Evolutionary conservation across 2,797 vertebrate species (phyloP), one percentile per base, ranked within the genome.

Genomic region (Semotilus atromaculatus): DNA sequence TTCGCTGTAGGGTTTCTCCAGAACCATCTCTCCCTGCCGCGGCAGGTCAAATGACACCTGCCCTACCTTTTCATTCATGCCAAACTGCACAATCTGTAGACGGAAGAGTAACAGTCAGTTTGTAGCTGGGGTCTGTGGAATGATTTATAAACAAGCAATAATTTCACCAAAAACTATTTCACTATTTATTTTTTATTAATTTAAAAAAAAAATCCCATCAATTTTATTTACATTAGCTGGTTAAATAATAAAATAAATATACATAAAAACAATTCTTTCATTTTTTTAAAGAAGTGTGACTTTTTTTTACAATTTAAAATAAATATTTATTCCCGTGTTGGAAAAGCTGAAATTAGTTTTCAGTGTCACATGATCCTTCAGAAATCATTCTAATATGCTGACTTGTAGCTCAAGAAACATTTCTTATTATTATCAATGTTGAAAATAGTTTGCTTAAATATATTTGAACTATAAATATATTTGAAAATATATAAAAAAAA

Each of bases 1-100:
- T 83, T 99, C 98, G 0, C 98, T 99, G 88, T 99, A 99, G 0
- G 98, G 98, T 72, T 99, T 99, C 93, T 99, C 98, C 67, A 98
- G 91, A 18, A 98, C 96, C 96, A 98, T 95, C 89, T 99, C 97
- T 0, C 98, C 98, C 92, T 98, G 97, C 3, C 97, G 96, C 0
- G 98, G 97, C 0, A 98, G 94, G 87, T 99, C 98, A 48, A 99
- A 99, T 81, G 98, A 99, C 74, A 99, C 97, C 93, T 98, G 98
- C 2, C 98, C 98, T 62, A 99, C 97, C 91, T 97, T 98, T 2
- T 96, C 93, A 75, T 97, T 99, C 98, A 99, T 99, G 67, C 98
- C 98, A 48, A 99, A 98, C 93, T 99, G 98, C 79, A 99, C 97
- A 21, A 99, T 97, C 98, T 99, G 94, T 19, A 67, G 84, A 83